Evolutionary conservation across 2,888 invertebrate species (phyloP), one percentile per base, ranked within the genome.

Genomic region (Eilema caniola): DNA sequence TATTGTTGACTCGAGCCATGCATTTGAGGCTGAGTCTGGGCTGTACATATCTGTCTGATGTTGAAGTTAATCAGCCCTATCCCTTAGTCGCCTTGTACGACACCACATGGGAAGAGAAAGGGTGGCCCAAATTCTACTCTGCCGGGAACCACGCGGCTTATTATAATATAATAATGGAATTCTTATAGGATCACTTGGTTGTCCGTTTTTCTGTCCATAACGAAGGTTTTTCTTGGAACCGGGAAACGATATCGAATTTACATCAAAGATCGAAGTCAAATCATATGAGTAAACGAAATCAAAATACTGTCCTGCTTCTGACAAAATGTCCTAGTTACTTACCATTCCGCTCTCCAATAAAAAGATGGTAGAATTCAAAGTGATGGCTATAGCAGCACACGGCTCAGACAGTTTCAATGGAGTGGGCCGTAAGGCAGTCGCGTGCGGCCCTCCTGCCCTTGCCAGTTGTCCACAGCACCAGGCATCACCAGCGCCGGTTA

Each of bases 401-500:
- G 92, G 90, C 76, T 95, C 95, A 0, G 86, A 71, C 10, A 93
- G 87, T 3, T 86, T 82, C 57, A 96, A 81, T 0, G 87, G 88
- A 24, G 93, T 90, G 2, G 97, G 97, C 12, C 93, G 92, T 0
- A 97, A 90, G 23, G 95, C 95, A 0, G 96, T 96, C 78, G 97
- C 96, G 66, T 95, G 93, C 0, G 96, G 96, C 10, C 97, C 96
- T 53, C 98, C 98, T 23, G 98, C 96, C 1, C 95, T 88, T 76
- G 97, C 97, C 16, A 98, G 97, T 91, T 98, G 98, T 0, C 98
- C 99, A 88, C 98, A 98, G 25, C 97, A 96, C 94, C 96, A 98
- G 3, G 97, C 97, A 66, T 93, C 91, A 69, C 92, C 93, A 56
- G 86, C 86, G 1, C 87, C 78, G 71, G 90, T 89, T 37, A 98